Conservation (phyloP, 2,888 invertebrate species). For the Lepidonotus clava region DNA sequence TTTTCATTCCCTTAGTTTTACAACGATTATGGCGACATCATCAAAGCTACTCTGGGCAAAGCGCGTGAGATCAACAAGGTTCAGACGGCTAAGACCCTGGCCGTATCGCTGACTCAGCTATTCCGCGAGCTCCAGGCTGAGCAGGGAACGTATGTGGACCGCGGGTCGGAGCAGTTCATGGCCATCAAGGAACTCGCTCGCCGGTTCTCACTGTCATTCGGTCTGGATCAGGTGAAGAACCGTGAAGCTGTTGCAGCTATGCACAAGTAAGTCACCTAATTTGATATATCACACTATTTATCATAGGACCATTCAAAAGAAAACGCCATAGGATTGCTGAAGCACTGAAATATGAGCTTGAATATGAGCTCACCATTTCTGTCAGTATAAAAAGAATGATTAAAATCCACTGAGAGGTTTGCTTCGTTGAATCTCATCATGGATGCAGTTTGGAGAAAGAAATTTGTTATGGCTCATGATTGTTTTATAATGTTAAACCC, state of each 20-base stretch:
- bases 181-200: constrained; percentile 98
- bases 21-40: constrained; percentile 98
- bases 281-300: too few species aligned
- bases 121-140: constrained; percentile 87
- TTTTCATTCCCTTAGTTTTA: constrained; percentile 86
- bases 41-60: constrained; percentile 97
- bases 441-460: too few species aligned
- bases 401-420: too few species aligned
- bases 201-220: constrained; percentile 97
- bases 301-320: too few species aligned
- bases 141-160: constrained; percentile 82
- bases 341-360: too few species aligned
- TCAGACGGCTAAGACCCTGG: constrained; percentile 96
- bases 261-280: constrained; percentile 83
- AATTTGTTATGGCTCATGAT: too few species aligned
- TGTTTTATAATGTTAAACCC: too few species aligned
- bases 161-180: constrained; percentile 90
- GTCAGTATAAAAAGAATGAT: too few species aligned
- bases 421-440: too few species aligned
- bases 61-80: constrained; percentile 98
- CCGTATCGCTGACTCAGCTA: constrained; percentile 91
- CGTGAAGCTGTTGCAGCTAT: constrained; percentile 96
- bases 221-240: constrained; percentile 97
- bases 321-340: too few species aligned
- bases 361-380: too few species aligned